Base-by-base conservation (phyloP, 2,888 invertebrate species). In the Nemotelus pantherinus region DNA sequence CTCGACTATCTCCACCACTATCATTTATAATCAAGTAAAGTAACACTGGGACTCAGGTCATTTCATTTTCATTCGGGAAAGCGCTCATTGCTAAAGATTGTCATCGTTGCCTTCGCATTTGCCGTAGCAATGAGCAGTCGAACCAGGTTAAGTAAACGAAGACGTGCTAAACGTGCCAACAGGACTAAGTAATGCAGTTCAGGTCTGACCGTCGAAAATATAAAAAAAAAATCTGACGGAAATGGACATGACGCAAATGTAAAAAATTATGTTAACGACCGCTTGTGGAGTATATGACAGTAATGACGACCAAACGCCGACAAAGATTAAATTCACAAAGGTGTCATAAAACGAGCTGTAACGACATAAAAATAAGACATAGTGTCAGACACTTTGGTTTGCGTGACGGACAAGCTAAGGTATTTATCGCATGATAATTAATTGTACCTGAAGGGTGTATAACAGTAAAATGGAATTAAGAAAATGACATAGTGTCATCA, bases 271-370 rank as follows among this genome's bases (percentile, higher is more conserved):
- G 25, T 25, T 25, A 25, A 25, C 25, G 25, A 25, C 25, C 25
- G 25, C 25, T 25, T 25, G 25, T 25, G 25, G 25, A 25, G 25
- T 25, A 25, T 50, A 39, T 55, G 50, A 53, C 9, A 2, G 55
- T 70, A 70, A 70, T 70, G 70, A 55, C 70, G 55, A 55, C 70
- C 39, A 70, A 70, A 70, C 41, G 70, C 70, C 70, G 55, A 55
- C 70, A 55, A 53, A 70, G 70, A 70, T 70, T 70, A 70, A 55
- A 55, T 70, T 53, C 70, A 55, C 70, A 7, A 48, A 67, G 67
- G 67, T 67, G 67, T 67, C 67, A 25, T 67, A 67, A 48, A 67
- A 67, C 67, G 47, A 50, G 50, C 50, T 48, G 39, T 67, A 57
- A 57, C 25, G 25, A 25, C 25, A 39, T 25, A 25, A 47, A 67